These are phyloP conservation scores for Colius striatus DNA, from an alignment of 2,113 vertebrate genomes.

Conservation along the genomic window DNA sequence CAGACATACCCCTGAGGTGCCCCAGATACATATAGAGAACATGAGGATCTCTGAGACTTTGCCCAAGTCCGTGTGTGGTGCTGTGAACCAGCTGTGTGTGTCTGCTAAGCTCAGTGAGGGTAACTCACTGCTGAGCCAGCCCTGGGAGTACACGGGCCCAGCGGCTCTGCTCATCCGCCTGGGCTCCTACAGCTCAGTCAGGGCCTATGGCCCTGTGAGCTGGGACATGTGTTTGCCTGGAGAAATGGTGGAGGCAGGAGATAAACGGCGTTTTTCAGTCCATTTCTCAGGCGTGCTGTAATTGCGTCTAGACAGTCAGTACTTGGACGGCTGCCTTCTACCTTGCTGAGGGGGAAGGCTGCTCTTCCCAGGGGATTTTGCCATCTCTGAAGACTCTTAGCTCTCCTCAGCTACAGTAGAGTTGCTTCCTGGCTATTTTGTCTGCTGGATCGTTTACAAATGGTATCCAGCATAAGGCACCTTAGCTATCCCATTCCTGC, in stretches of 20 bases:
- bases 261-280: neutral
- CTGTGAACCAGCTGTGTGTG: too few relatives aligned
- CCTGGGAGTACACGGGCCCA: accelerated
- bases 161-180: neutral
- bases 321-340: slow-evolving; percentile 10
- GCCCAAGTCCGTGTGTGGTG: accelerated
- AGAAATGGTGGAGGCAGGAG: neutral
- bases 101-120: accelerated
- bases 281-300: slow-evolving; percentile 21
- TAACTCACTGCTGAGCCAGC: neutral
- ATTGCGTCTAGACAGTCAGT: slow-evolving; percentile 22
- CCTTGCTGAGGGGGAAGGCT: neutral
- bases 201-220: neutral
- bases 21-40: neutral
- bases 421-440: neutral
- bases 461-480: neutral
- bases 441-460: neutral
- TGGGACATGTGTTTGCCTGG: neutral
- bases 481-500: neutral
- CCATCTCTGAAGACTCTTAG: neutral
- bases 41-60: neutral
- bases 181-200: neutral
- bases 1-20: neutral
- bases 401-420: neutral
- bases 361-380: neutral